A percentile compares a stretch with the other conserved stretches of the same genome.
These are phyloP conservation scores for Ptychodera flava DNA, from an alignment of 35 echinoderm and acorn worm genomes.

Conservation along the genomic window DNA sequence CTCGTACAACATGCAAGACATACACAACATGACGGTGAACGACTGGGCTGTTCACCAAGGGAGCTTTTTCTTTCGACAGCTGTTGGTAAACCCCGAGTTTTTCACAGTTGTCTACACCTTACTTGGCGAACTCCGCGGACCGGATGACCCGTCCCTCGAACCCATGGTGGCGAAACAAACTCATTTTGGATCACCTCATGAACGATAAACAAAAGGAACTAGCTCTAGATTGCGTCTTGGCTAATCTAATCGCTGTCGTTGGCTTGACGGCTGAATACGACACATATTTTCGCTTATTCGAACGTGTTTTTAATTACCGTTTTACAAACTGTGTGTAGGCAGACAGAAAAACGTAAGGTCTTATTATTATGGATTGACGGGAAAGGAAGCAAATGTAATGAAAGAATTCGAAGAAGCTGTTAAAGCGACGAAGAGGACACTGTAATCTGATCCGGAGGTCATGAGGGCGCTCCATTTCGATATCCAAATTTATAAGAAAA, in stretches of 20 bases:
- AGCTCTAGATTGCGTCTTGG: not conserved
- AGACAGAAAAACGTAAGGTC: not conserved
- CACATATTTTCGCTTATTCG: conserved; percentile 10
- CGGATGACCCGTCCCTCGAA: not conserved
- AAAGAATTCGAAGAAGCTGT: no score
- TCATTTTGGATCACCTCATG: not conserved
- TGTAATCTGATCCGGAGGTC: no score
- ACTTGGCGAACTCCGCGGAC: not conserved
- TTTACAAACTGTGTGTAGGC: conserved; percentile 3
- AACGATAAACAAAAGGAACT: not conserved
- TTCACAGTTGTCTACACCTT: conserved; percentile 11
- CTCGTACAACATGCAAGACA: not conserved
- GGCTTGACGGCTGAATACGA: conserved; percentile 30
- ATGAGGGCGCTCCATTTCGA: no score
- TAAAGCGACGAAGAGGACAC: no score
- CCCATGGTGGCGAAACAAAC: not conserved
- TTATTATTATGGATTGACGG: no score
- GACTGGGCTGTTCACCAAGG: conserved; percentile 43
- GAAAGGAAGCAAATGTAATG: no score
- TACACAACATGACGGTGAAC: conserved; percentile 4
- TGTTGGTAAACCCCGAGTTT: conserved; percentile 23
- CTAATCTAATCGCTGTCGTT: conserved; percentile 10
- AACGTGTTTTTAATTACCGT: conserved; percentile 10
- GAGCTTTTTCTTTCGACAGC: conserved; percentile 30
- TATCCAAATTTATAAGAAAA: no score